phyloP scores from a whole-genome alignment of 2,113 vertebrate genomes.

The Acanthochromis polyacanthus region DNA sequence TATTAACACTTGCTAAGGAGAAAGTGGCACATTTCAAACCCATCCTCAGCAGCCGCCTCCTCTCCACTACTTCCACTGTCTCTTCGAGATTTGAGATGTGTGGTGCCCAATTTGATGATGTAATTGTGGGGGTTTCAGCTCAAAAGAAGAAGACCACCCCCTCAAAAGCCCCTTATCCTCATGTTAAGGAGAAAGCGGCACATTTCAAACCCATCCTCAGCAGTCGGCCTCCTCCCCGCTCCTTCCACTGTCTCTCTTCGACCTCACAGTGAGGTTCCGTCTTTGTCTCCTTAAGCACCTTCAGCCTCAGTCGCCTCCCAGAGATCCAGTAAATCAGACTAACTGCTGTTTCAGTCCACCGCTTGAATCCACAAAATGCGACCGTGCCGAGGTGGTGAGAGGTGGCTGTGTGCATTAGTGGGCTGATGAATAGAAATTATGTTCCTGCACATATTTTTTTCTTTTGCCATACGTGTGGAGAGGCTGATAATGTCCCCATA shows the following conservation, averaged over 20 bases:
- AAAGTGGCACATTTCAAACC: too few species aligned
- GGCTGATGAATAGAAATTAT: conserved; percentile 37
- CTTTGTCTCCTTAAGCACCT: conserved; percentile 11
- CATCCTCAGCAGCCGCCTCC: too few species aligned
- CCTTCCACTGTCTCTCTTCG: not conserved
- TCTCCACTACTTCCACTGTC: too few species aligned
- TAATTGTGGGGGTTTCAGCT: too few species aligned
- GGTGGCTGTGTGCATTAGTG: not conserved
- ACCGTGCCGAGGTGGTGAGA: conserved; percentile 1
- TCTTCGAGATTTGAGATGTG: too few species aligned
- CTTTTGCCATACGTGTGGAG: conserved; percentile 9
- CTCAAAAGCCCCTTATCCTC: not conserved
- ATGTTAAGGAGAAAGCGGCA: not conserved
- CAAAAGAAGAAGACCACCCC: too few species aligned
- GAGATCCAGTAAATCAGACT: conserved; percentile 22
- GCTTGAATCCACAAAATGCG: conserved; percentile 2
- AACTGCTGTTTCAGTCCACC: conserved; percentile 8
- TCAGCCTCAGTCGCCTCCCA: not conserved
- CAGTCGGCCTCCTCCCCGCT: not conserved
- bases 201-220: not conserved
- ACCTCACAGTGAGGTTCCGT: not conserved
- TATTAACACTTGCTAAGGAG: too few species aligned
- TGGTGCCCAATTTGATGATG: too few species aligned
- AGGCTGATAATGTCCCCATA: conserved; percentile 51
- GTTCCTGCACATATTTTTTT: conserved; percentile 18